Percentiles rank a stretch among this genome's conserved stretches.
phyloP scores from a whole-genome alignment of 2,797 vertebrate species.

The Dromococcyx pavoninus region DNA sequence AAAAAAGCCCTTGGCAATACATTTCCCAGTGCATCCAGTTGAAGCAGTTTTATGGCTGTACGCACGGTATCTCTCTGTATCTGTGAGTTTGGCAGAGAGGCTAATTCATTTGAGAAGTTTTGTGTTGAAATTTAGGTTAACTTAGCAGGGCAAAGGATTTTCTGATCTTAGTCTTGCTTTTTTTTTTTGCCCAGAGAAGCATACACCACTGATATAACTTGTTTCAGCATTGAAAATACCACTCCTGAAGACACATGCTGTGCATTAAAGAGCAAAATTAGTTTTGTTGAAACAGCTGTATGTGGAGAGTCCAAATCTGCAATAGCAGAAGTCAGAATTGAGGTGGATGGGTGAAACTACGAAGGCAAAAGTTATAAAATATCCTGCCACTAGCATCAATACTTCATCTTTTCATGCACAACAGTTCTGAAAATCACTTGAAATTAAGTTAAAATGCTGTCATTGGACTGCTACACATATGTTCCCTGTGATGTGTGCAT shows the following conservation, averaged over 20 bases:
- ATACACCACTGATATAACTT: not conserved
- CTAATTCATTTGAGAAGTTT: slow-evolving; percentile 5
- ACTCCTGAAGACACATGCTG: not conserved
- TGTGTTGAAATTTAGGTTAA: not conserved
- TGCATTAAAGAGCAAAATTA: not conserved
- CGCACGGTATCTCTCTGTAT: slow-evolving; percentile 13
- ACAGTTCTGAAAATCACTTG: not conserved
- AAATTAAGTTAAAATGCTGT: not conserved
- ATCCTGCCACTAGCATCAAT: not conserved
- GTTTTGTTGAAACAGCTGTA: not conserved
- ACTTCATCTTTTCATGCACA: not conserved
- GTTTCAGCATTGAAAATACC: not conserved
- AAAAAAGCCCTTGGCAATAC: slow-evolving; percentile 50
- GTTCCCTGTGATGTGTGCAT: not conserved
- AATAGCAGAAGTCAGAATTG: not conserved
- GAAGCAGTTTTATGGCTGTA: slow-evolving; percentile 18
- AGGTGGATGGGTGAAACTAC: not conserved
- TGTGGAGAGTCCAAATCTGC: not conserved
- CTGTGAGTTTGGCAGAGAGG: not conserved
- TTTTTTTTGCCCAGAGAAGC: not conserved
- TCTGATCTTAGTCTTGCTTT: not conserved
- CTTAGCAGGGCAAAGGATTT: not conserved
- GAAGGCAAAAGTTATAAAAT: not conserved
- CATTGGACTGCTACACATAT: not conserved
- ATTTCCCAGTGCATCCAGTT: not conserved